Evolutionary conservation across 1,140 invertebrate genomes (phyloP), one percentile per base, ranked within the genome.

Genomic region (Lasioglossum albipes): DNA sequence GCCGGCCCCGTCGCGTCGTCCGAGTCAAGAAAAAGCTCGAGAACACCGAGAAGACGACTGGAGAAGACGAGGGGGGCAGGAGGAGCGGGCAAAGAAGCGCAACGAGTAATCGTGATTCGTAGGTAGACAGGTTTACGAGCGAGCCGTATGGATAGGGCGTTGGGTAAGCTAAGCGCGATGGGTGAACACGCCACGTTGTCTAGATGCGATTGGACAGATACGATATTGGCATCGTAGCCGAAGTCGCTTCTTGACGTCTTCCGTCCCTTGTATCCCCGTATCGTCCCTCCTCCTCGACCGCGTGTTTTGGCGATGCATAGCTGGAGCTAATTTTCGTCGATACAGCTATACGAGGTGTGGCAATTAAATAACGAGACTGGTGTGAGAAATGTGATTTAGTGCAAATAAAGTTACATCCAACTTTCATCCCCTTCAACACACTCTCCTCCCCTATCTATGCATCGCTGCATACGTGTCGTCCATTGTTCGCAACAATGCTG

Each of bases 141-240:
- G 20, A 18, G 20, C 16, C 20, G 52, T 57, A 57, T 49, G 45
- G 45, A 12, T 49, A 49, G 45, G 45, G 45, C 45, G 45, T 49
- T 49, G 45, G 45, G 45, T 49, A 12, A 49, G 45, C 45, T 49
- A 49, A 12, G 45, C 45, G 9, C 45, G 45, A 49, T 49, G 45
- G 45, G 45, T 49, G 45, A 88, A 77, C 79, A 89, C 88, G 90
- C 88, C 85, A n/a, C 86, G 89, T 91, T 79, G 75, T 54, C 62
- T 78, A 91, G 87, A 91, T 90, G 86, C 87, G 85, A 88, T 81
- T 71, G 87, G 91, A 92, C 91, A 92, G 91, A 91, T 91, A 90
- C 85, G 87, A 91, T 91, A 91, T 92, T 91, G 89, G 87, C 85
- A 85, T 91, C 87, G 85, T 83, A 86, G 87, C 20, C 22, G 27